Evolutionary conservation across 2,113 vertebrate species (phyloP).

Genomic region (Grammomys surdaster): DNA sequence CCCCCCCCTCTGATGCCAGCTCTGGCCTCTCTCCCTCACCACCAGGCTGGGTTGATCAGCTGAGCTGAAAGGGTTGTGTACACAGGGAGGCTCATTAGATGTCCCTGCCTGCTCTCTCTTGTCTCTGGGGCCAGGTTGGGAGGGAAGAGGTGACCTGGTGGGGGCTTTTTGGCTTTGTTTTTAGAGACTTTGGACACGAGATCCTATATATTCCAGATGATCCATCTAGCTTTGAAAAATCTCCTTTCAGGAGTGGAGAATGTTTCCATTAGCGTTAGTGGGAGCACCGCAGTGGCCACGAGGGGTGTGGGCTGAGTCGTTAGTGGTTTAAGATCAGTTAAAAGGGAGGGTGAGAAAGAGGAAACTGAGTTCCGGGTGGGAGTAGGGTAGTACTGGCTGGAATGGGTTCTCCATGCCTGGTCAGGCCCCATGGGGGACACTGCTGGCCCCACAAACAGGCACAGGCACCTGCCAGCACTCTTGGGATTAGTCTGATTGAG

Average conservation of each 20-base stretch:
- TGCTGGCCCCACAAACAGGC: not conserved
- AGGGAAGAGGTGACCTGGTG: slow-evolving; percentile 28
- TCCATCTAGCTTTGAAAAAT: slow-evolving; percentile 74
- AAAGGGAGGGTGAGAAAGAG: not conserved
- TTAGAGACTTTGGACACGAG: slow-evolving; percentile 75
- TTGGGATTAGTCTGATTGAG: not conserved
- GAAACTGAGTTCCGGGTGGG: not conserved
- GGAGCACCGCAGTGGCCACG: slow-evolving; percentile 76
- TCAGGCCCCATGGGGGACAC: not conserved
- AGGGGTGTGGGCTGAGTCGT: slow-evolving; percentile 66
- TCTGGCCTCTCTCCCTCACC: slow-evolving; percentile 14
- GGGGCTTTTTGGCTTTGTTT: not conserved
- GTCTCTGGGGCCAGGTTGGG: not conserved
- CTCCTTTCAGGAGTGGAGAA: slow-evolving; percentile 82
- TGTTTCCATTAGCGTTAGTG: slow-evolving; percentile 78
- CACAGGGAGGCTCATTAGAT: slow-evolving; percentile 56
- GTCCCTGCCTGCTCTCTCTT: not conserved
- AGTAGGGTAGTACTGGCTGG: not conserved
- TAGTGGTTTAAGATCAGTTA: slow-evolving; percentile 69
- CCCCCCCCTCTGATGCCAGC: slow-evolving; percentile 71
- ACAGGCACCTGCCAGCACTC: slow-evolving; percentile 32
- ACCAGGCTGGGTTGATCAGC: slow-evolving; percentile 28
- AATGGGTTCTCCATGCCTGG: not conserved
- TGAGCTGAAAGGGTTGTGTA: slow-evolving; percentile 68
- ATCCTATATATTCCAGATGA: slow-evolving; percentile 70